Conservation (phyloP, 2,888 invertebrate genomes). For the Pasiphila rectangulata region DNA sequence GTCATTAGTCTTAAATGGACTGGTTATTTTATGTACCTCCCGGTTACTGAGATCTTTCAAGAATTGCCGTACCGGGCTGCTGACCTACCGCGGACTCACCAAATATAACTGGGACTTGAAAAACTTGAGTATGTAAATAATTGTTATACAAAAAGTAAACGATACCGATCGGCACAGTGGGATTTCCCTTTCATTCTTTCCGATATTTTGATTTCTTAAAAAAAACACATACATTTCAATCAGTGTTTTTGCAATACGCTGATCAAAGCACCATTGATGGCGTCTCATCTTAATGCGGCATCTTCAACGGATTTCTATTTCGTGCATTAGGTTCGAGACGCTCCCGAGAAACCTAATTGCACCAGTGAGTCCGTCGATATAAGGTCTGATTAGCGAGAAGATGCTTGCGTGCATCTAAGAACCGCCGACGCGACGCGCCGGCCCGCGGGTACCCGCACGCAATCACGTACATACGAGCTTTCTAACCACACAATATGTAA, state of each 20-base stretch:
- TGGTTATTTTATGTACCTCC: conserved; percentile 1
- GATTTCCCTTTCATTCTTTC: conserved; percentile 22
- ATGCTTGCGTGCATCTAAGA: conserved; percentile 65
- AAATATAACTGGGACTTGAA: background rate
- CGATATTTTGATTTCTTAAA: conserved; percentile 5
- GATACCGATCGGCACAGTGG: conserved; percentile 5
- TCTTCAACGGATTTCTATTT: conserved; percentile 28
- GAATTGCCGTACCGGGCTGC: background rate
- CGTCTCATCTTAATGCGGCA: conserved; percentile 19
- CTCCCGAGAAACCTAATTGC: conserved; percentile 71
- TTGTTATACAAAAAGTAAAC: background rate
- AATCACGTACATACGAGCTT: conserved; percentile 55
- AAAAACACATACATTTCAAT: background rate
- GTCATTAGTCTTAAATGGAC: conserved; percentile 3
- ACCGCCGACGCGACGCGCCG: conserved; percentile 50
- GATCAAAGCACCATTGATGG: conserved; percentile 8
- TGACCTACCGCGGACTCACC: background rate
- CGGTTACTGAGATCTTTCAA: background rate
- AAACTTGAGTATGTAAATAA: background rate
- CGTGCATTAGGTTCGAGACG: conserved; percentile 43
- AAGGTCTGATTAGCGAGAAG: conserved; percentile 67
- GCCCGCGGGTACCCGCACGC: conserved; percentile 51
- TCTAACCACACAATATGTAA: conserved; percentile 34
- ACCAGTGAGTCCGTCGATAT: conserved; percentile 60
- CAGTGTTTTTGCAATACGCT: background rate